Base-by-base conservation (phyloP, 2,113 vertebrate species). In the Lasiurus cinereus region DNA sequence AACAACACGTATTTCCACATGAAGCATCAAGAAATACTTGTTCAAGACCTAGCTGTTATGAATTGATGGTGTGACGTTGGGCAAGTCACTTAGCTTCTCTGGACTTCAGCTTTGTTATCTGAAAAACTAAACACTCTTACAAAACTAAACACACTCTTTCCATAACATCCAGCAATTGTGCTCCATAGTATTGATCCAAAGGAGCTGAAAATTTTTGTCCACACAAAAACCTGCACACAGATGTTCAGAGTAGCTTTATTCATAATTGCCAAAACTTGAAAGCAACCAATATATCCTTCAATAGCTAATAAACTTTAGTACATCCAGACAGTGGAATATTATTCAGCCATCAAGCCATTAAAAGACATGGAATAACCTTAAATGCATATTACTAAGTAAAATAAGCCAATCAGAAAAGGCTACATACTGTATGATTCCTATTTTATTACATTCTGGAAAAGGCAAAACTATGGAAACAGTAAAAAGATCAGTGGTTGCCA, bases 261-360 rank as follows among this genome's bases (percentile, higher is more conserved):
- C 66, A 54, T 72, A 64, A 85, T 24, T 85, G 74, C 54, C 64
- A 79, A 94, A 85, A 29, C 11, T 79, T 90, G 29, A 46, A 85
- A 64, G 73, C 21, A 64, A 64, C 52, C 18, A 56, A 70, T 64
- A 69, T 84, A 39, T 82, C 50, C 39, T 84, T 84, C 62, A 80
- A 27, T 86, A 73, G 43, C 27, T 15, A 43, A 64, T 90, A 90
- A 70, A 90, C 39, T 85, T 8, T 77, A 18, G 8, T 43, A 52
- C 11, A 52, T 54, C 18, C 46, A 79, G 43, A 73, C 27, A 39
- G 72, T 91, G 29, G 16, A 46, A 79, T 86, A 43, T 46, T 80
- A 72, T 33, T 91, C 4, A 52, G 43, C 64, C 62, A 29, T 73
- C 39, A 72, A 79, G 39, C 66, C 54, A 72, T 72, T 33, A 56